Evolutionary conservation across 2,113 vertebrate genomes (phyloP).

Genomic region (Lipophrys pholis): DNA sequence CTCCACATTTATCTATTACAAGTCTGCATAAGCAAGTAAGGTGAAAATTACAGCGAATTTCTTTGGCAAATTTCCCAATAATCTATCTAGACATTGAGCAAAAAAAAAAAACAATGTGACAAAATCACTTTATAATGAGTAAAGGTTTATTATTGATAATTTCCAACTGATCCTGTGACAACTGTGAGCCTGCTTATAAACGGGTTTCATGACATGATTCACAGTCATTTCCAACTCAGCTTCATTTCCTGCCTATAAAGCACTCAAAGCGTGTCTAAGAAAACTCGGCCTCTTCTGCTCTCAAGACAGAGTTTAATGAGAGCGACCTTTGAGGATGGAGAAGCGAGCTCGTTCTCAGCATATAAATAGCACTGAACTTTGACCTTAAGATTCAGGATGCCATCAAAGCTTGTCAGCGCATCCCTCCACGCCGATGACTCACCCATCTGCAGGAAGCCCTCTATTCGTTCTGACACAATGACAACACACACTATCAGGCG

Average conservation of each 20-base stretch:
- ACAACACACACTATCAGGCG: constrained; percentile 57
- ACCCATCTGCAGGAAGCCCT: constrained; percentile 44
- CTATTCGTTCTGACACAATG: constrained; percentile 63
- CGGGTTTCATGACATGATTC: constrained; percentile 1
- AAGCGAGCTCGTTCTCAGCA: constrained; percentile 36
- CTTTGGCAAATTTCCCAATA: neutral
- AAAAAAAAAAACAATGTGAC: neutral
- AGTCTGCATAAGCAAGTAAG: neutral
- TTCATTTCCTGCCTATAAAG: neutral
- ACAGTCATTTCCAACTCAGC: neutral
- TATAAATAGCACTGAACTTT: constrained; percentile 62
- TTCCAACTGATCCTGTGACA: neutral
- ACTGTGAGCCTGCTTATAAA: neutral
- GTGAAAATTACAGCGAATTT: neutral
- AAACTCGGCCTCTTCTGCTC: constrained; percentile 6
- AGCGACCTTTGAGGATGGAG: constrained; percentile 69
- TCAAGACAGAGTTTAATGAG: constrained; percentile 65
- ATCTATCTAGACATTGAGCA: neutral
- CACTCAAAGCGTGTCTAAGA: constrained; percentile 5
- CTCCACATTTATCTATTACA: too few species aligned
- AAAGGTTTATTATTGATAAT: neutral
- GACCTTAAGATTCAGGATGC: constrained; percentile 54
- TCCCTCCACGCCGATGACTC: constrained; percentile 61
- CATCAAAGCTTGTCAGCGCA: constrained; percentile 51
- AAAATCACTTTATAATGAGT: neutral